Evolutionary conservation across 2,888 invertebrate species (phyloP), one percentile per base, ranked within the genome.

Genomic region (Pheosia tremula): DNA sequence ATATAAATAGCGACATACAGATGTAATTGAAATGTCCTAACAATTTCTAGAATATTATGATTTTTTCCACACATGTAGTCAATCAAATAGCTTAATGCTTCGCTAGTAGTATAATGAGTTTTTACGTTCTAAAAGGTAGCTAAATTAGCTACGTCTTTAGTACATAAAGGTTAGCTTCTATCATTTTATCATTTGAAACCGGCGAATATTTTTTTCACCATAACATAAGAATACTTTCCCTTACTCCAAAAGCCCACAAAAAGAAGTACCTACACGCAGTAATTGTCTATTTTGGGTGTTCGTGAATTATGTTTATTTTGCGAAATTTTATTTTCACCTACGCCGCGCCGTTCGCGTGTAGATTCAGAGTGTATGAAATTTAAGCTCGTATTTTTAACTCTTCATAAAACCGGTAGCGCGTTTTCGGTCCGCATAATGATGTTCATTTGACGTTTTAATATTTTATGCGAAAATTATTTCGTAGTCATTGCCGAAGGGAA

Each of bases 381-480:
- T 70, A 63, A 70, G 67, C 68, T 66, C 70, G 66, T 74, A 72
- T 79, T 81, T 79, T 80, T 74, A 75, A 74, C 68, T 75, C 75
- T 77, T 74, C 76, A 78, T 78, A 80, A 79, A 83, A 77, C 70
- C 61, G 65, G 72, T 64, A 67, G 64, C 68, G 73, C 69, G 72
- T 77, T 75, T 79, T 78, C 71, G 64, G 69, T 68, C 66, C 71
- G 64, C 71, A 75, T 75, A 79, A 81, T 80, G 74, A 74, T 72
- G 77, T 79, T 79, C 77, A 77, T 81, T 73, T 79, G 72, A 69
- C 77, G 70, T 72, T 71, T 71, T 75, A 69, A 75, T 74, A 69
- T 68, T 67, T 59, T 60, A 43, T 49, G 47, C 36, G 47, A 54
- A 49, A 59, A 54, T 43, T 55, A 69, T 66, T 71, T 66, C 24